A percentile compares a stretch with the other conserved stretches of the same genome.
Evolutionary conservation across 35 echinoderm and acorn worm species (phyloP).

Genomic region (Anneissia japonica): DNA sequence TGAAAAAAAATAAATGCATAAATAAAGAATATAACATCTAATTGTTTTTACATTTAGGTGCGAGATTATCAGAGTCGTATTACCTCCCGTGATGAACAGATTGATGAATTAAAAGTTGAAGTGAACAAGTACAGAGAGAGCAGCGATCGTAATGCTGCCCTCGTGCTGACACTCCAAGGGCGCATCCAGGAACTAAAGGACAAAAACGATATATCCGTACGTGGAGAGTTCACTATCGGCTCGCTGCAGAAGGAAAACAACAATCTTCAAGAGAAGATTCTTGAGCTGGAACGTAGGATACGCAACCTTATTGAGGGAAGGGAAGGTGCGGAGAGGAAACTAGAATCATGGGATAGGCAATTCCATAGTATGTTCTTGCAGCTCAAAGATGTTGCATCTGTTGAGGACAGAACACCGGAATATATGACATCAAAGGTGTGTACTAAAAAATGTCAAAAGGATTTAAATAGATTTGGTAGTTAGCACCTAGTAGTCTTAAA

Average conservation of each 20-base stretch:
- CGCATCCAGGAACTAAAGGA: constrained; percentile 56
- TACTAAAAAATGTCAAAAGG: too few species aligned
- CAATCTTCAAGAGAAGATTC: constrained; percentile 56
- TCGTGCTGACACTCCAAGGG: constrained; percentile 53
- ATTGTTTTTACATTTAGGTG: neutral
- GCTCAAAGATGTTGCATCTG: constrained; percentile 44
- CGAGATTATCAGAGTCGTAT: neutral
- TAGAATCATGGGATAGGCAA: constrained; percentile 41
- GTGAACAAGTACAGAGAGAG: constrained; percentile 47
- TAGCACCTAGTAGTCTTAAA: too few species aligned
- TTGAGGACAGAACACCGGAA: constrained; percentile 53
- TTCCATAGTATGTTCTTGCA: constrained; percentile 71
- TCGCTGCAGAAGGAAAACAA: constrained; percentile 75
- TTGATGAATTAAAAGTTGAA: constrained; percentile 55
- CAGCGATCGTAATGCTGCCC: constrained; percentile 37
- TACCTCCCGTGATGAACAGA: constrained; percentile 55
- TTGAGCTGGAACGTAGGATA: constrained; percentile 80
- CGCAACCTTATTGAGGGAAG: constrained; percentile 56
- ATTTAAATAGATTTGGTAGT: too few species aligned
- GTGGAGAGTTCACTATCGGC: constrained; percentile 72
- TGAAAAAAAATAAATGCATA: too few species aligned
- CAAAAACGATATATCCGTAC: neutral
- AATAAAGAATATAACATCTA: too few species aligned
- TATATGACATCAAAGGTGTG: constrained; percentile 57
- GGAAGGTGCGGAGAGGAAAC: constrained; percentile 68